These are phyloP conservation scores for Drosophila albomicans DNA, from an alignment of 1,140 invertebrate species.

Conservation along the genomic window DNA sequence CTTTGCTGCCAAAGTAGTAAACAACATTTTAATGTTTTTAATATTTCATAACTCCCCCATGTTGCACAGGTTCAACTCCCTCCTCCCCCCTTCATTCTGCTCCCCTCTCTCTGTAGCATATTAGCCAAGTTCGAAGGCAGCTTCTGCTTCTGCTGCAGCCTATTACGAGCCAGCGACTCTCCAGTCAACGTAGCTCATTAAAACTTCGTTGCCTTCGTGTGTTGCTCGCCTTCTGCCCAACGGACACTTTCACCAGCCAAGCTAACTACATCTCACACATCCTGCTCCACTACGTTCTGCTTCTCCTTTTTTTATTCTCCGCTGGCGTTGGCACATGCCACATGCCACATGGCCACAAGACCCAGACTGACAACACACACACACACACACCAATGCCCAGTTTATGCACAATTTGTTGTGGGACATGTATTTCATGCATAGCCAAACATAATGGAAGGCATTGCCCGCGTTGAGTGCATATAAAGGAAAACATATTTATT, in stretches of 20 bases:
- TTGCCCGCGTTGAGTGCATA: conserved; percentile 1
- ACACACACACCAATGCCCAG: conserved; percentile 4
- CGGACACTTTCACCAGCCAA: conserved; percentile 49
- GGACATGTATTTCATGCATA: conserved; percentile 34
- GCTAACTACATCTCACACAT: background rate
- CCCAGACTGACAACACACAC: conserved; percentile 20
- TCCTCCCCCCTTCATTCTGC: background rate
- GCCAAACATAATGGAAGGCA: conserved; percentile 13
- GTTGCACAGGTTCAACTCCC: background rate
- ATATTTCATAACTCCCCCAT: conserved; percentile 62
- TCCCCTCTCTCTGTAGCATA: conserved; percentile 22
- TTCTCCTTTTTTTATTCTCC: conserved; percentile 15
- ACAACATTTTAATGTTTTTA: conserved; percentile 77
- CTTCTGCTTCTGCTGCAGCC: conserved; percentile 28
- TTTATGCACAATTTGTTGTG: conserved; percentile 48
- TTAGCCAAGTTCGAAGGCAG: conserved; percentile 54
- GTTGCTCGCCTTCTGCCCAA: conserved; percentile 12
- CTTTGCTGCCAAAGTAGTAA: conserved; percentile 50
- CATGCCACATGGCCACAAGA: conserved; percentile 14
- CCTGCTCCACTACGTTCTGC: background rate
- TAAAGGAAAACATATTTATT: background rate
- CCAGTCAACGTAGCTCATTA: conserved; percentile 65
- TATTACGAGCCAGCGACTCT: conserved; percentile 58
- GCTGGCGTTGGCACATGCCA: conserved; percentile 16
- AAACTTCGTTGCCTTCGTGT: conserved; percentile 52